phyloP scores from a whole-genome alignment of 2,888 invertebrate genomes.

The Aethes cnicana region DNA sequence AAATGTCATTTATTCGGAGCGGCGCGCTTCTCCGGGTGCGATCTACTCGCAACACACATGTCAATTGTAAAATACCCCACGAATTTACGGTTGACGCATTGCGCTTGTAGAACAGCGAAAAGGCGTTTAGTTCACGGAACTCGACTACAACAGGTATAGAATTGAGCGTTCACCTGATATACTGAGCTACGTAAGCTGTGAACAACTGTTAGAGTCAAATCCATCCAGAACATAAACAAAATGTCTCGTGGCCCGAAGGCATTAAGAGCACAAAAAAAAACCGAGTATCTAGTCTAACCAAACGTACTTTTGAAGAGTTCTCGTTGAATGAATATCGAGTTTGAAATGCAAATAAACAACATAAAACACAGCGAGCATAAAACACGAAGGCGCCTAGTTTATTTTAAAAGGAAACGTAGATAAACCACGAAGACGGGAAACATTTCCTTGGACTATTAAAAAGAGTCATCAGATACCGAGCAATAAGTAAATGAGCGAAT shows the following conservation, averaged over 20 bases:
- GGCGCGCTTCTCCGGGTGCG: slow-evolving; percentile 25
- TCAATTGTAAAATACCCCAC: slow-evolving; percentile 28
- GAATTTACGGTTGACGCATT: slow-evolving; percentile 29
- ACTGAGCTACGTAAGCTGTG: not conserved
- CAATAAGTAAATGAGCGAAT: slow-evolving; percentile 70
- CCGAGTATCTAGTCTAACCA: too few relatives aligned
- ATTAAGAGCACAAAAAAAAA: too few relatives aligned
- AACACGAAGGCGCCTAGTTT: slow-evolving; percentile 37
- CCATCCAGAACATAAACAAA: too few relatives aligned
- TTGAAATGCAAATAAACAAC: slow-evolving; percentile 13
- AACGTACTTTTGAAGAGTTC: not conserved
- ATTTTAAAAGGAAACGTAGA: slow-evolving; percentile 52
- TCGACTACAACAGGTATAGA: slow-evolving; percentile 11
- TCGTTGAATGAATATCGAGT: slow-evolving; percentile 3
- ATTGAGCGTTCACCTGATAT: slow-evolving; percentile 13
- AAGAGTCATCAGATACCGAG: slow-evolving; percentile 60
- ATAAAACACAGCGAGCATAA: slow-evolving; percentile 30
- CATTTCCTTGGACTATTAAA: slow-evolving; percentile 58
- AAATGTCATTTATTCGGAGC: slow-evolving; percentile 45
- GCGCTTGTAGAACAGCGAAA: slow-evolving; percentile 25
- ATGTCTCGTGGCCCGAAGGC: too few relatives aligned
- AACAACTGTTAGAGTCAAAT: not conserved
- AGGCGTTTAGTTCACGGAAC: slow-evolving; percentile 15
- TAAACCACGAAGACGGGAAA: slow-evolving; percentile 64
- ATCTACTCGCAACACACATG: slow-evolving; percentile 24